A percentile compares a stretch with the other conserved stretches of the same genome.
These are phyloP conservation scores for Agrochola litura DNA, from an alignment of 2,888 invertebrate species.

Conservation along the genomic window DNA sequence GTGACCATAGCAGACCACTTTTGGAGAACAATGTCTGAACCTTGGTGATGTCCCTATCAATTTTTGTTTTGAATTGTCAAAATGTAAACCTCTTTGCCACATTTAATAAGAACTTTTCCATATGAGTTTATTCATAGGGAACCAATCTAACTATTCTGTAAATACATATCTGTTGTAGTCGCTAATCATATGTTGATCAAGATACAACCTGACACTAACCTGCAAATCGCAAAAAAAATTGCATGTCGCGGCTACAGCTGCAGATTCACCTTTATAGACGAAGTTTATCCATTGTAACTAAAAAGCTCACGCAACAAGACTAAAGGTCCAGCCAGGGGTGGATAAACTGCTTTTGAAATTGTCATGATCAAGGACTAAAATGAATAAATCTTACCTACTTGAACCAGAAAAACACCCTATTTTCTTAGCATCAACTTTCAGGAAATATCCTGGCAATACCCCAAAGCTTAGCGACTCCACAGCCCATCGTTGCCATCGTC, in stretches of 20 bases:
- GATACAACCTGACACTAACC: too few relatives aligned
- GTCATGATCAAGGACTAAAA: background rate
- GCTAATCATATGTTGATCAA: too few relatives aligned
- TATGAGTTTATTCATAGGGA: too few relatives aligned
- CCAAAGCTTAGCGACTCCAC: constrained; percentile 5
- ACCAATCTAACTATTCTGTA: too few relatives aligned
- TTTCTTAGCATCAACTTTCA: background rate
- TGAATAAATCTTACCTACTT: background rate
- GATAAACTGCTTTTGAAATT: background rate
- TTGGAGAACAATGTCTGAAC: background rate
- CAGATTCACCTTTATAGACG: background rate
- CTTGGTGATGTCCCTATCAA: background rate
- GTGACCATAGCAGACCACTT: constrained; percentile 38
- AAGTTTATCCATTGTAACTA: background rate
- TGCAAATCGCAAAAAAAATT: too few relatives aligned
- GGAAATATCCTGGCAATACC: constrained; percentile 29
- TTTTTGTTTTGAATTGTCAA: too few relatives aligned
- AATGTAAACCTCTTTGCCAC: background rate
- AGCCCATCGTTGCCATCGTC: constrained; percentile 50
- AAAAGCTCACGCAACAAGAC: background rate
- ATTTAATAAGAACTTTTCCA: too few relatives aligned
- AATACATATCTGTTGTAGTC: too few relatives aligned
- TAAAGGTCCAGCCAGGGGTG: too few relatives aligned
- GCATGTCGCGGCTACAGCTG: too few relatives aligned
- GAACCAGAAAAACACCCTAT: background rate